phyloP scores from a whole-genome alignment of 2,113 vertebrate species.

The Oceanites oceanicus region DNA sequence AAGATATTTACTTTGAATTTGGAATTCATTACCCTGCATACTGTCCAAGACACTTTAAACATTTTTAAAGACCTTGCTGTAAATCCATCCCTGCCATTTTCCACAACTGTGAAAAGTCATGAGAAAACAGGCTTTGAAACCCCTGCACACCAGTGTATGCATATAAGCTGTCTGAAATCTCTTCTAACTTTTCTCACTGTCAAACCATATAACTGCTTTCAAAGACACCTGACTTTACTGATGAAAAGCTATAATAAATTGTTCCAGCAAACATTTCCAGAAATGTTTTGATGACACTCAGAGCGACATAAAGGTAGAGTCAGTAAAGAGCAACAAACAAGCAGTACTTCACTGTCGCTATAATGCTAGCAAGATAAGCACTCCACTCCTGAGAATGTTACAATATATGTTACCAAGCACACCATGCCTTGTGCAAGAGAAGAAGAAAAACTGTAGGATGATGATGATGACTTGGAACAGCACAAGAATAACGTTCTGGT shows the following conservation, averaged over 20 bases:
- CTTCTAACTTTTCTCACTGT: background rate
- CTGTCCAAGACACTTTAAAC: background rate
- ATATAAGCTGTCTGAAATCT: background rate
- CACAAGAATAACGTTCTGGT: background rate
- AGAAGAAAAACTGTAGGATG: background rate
- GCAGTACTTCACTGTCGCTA: rapidly evolving
- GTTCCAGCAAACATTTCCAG: background rate
- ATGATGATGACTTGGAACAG: background rate
- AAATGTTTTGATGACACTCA: background rate
- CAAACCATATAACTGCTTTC: background rate
- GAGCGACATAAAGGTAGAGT: background rate
- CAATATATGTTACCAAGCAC: background rate
- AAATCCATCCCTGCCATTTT: background rate
- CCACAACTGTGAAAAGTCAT: background rate
- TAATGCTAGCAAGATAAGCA: background rate
- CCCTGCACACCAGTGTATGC: background rate
- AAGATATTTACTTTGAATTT: background rate
- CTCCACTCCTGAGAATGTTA: rapidly evolving
- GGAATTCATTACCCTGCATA: background rate
- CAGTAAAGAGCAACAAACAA: background rate
- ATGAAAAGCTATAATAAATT: background rate
- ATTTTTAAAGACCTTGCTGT: background rate
- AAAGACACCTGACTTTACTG: background rate
- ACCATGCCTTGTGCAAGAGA: background rate
- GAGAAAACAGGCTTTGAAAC: background rate